Evolutionary conservation across 2,888 invertebrate species (phyloP), one percentile per base, ranked within the genome.

Genomic region (Oegoconia quadripuncta): DNA sequence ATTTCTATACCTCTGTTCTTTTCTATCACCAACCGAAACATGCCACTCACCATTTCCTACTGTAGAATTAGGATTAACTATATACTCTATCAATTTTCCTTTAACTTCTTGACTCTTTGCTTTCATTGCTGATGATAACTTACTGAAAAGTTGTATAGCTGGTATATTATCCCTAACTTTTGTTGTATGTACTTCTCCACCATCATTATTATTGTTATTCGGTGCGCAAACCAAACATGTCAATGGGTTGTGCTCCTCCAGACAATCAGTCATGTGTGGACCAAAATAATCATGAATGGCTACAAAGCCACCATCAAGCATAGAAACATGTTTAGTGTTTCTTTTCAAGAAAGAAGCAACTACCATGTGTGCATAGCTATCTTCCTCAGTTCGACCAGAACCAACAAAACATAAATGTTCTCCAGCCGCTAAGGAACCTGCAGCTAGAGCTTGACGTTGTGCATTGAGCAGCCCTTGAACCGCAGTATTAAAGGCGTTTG

Each of bases 311-410:
- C 98, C 97, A 50, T 93, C 93, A 13, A 98, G 90, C 79, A 98
- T 91, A 32, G 97, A 96, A 31, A 99, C 96, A 72, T 96, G 98
- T 59, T 95, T 94, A 0, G 95, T 95, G 68, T 96, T 95, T 70
- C 95, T 94, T 78, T 98, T 98, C 31, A 99, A 89, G 76, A 99
- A 98, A 39, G 97, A 96, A 4, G 99, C 97, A 11, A 99, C 96
- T 15, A 98, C 98, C 99, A 99, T 99, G 71, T 98, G 95, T 12
- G 98, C 97, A 70, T 97, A 97, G 58, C 95, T 95, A 74, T 98
- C 98, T 81, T 97, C 96, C 65, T 97, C 97, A 54, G 94, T 92
- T 32, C 96, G 90, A 1, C 98, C 98, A 45, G 97, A 97, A 27
- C 98, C 98, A 68, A 99, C 91, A 72, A 96, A 96, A 61, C 96